A percentile compares a stretch with the other conserved stretches of the same genome.
phyloP scores from a whole-genome alignment of 1,140 invertebrate genomes.

The Drosophila triauraria region DNA sequence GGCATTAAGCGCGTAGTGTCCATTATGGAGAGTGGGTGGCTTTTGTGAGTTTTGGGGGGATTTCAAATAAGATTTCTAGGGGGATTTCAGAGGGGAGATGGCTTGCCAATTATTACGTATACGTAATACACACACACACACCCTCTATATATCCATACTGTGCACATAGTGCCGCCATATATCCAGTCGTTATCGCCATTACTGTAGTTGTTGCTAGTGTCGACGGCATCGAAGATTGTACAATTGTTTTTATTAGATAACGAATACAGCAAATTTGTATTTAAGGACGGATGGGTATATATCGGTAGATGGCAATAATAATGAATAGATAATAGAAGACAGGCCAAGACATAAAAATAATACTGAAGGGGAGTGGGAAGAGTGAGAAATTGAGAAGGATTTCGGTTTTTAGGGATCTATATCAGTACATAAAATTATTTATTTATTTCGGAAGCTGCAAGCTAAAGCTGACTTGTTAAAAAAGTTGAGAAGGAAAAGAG shows the following conservation, averaged over 20 bases:
- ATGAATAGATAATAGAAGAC: neutral
- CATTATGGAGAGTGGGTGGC: conserved; percentile 37
- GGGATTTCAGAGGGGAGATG: conserved; percentile 1
- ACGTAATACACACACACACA: neutral
- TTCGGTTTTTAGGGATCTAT: neutral
- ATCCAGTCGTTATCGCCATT: conserved; percentile 42
- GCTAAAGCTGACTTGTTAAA: no score
- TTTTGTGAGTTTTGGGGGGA: conserved; percentile 2
- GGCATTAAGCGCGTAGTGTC: conserved; percentile 63
- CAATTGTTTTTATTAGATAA: conserved; percentile 75
- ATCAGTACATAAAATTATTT: no score
- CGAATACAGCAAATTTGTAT: conserved; percentile 60
- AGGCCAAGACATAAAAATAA: no score
- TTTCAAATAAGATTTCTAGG: neutral
- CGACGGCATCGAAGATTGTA: conserved; percentile 59
- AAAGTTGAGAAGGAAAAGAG: no score
- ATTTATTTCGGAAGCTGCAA: no score
- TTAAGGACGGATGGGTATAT: conserved; percentile 23
- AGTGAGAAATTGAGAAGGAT: neutral
- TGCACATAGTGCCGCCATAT: conserved; percentile 35
- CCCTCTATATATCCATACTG: conserved; percentile 23
- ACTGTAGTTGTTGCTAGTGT: conserved; percentile 17
- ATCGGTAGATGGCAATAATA: conserved; percentile 5
- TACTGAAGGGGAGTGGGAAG: neutral
- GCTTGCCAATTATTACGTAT: conserved; percentile 22